Evolutionary conservation across 2,797 vertebrate genomes (phyloP).

Genomic region (Pangasius macronema): DNA sequence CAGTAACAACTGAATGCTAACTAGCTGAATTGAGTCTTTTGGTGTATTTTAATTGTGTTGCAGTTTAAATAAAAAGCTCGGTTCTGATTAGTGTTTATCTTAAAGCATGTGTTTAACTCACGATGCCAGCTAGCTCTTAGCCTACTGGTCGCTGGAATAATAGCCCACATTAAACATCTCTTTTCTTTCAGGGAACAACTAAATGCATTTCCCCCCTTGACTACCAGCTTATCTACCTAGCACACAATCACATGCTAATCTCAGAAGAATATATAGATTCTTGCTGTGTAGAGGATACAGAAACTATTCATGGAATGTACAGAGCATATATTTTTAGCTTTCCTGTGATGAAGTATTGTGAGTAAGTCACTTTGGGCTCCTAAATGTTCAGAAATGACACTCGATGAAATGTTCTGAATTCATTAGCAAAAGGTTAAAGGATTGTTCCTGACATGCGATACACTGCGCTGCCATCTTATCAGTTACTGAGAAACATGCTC

Average conservation of each 20-base stretch:
- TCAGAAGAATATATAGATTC: background rate
- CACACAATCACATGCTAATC: background rate
- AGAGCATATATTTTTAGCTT: background rate
- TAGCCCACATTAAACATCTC: background rate
- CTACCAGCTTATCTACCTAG: background rate
- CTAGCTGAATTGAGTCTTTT: background rate
- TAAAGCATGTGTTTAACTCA: background rate
- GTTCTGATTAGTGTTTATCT: background rate
- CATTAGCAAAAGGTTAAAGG: background rate
- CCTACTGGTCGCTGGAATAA: too few species aligned
- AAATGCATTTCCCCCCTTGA: background rate
- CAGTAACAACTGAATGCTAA: background rate
- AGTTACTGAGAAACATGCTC: background rate
- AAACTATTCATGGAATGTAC: background rate
- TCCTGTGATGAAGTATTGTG: background rate
- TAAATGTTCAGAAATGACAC: background rate
- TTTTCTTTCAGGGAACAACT: background rate
- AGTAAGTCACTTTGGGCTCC: background rate
- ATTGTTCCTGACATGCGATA: background rate
- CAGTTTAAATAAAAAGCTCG: background rate
- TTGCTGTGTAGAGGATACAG: background rate
- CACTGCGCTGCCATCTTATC: background rate
- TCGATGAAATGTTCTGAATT: background rate
- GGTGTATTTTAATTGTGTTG: background rate
- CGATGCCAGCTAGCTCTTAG: background rate